Conservation (phyloP, 2,888 invertebrate species). For the Amitus sp. region DNA sequence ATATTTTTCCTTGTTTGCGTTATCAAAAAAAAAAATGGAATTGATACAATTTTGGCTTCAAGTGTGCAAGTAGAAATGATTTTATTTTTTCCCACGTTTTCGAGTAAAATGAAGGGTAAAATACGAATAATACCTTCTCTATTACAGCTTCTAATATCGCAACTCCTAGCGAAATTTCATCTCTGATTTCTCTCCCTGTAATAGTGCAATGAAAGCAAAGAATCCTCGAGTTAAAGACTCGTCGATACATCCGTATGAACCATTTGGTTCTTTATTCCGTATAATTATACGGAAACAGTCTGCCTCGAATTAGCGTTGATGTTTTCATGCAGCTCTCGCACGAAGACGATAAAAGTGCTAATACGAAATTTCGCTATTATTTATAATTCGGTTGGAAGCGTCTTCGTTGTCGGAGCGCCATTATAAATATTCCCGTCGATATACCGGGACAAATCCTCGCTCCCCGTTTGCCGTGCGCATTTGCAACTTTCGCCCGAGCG, state of each 20-base stretch:
- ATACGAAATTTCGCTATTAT: constrained; percentile 53
- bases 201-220: constrained; percentile 1
- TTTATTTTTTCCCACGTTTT: too few species aligned
- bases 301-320: constrained; percentile 58
- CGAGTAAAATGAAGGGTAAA: too few species aligned
- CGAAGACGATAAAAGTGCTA: constrained; percentile 57
- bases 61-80: too few species aligned
- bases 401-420: constrained; percentile 43
- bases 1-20: too few species aligned
- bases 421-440: constrained; percentile 55
- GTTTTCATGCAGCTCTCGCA: constrained; percentile 58
- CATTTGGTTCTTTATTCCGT: background rate
- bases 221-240: background rate
- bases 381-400: constrained; percentile 46
- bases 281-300: constrained; percentile 18
- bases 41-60: too few species aligned
- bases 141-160: too few species aligned
- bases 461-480: constrained; percentile 19
- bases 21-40: too few species aligned
- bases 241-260: background rate
- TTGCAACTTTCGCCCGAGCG: constrained; percentile 4
- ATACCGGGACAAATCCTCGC: constrained; percentile 43
- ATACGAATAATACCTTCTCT: too few species aligned
- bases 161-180: too few species aligned
- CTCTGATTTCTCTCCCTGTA: too few species aligned